A percentile compares a stretch with the other conserved stretches of the same genome.
Conservation (phyloP, 2,888 invertebrate species). For the Chrysotoxum bicinctum region DNA sequence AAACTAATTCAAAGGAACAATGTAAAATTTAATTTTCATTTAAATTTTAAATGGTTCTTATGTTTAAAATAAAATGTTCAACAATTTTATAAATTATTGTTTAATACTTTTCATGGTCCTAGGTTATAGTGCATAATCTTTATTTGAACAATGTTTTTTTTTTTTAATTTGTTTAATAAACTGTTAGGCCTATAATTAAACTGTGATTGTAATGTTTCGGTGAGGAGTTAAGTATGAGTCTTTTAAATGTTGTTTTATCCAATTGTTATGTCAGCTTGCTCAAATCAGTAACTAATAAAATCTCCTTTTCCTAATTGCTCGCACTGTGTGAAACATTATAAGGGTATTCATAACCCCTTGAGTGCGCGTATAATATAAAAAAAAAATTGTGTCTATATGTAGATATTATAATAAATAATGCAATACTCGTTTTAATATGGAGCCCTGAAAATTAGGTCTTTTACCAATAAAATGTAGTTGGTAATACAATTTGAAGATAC, state of each 20-base stretch:
- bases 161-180: conserved; percentile 8
- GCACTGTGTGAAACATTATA: too few relatives aligned
- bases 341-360: too few relatives aligned
- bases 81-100: conserved; percentile 60
- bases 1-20: conserved; percentile 27
- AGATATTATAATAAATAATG: too few relatives aligned
- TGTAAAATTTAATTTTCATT: background rate
- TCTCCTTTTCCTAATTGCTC: too few relatives aligned
- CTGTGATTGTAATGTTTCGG: conserved; percentile 7
- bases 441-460: too few relatives aligned
- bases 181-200: conserved; percentile 19
- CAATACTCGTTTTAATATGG: too few relatives aligned
- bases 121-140: conserved; percentile 47
- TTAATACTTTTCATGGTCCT: conserved; percentile 58
- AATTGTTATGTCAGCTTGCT: background rate
- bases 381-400: too few relatives aligned
- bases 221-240: background rate
- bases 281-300: background rate
- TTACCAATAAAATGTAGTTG: too few relatives aligned
- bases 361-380: too few relatives aligned
- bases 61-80: conserved; percentile 27
- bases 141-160: conserved; percentile 27
- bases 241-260: background rate
- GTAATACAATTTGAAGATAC: too few relatives aligned
- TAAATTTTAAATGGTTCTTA: background rate